These are phyloP conservation scores for Pseudomugil gertrudae DNA, from an alignment of 2,797 vertebrate species.

Conservation along the genomic window DNA sequence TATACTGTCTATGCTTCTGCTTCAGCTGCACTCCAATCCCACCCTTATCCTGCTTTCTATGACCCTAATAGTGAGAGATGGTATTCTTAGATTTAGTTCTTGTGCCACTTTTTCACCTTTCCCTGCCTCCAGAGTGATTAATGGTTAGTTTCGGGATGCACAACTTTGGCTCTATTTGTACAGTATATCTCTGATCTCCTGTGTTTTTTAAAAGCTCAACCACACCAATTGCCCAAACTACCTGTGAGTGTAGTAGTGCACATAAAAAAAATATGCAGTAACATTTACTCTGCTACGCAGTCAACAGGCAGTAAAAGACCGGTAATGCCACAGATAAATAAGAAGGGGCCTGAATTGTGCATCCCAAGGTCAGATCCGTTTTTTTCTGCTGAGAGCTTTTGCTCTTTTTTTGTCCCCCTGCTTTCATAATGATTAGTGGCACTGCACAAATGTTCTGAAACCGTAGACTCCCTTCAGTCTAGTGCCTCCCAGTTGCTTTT, in stretches of 20 bases:
- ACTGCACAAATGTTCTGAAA: conserved; percentile 68
- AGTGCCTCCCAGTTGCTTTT: conserved; percentile 76
- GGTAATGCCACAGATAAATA: conserved; percentile 69
- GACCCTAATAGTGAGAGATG: conserved; percentile 67
- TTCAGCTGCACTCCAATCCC: conserved; percentile 49
- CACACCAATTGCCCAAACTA: conserved; percentile 37
- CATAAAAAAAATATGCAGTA: conserved; percentile 53
- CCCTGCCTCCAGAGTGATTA: conserved; percentile 30
- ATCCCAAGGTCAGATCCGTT: conserved; percentile 78
- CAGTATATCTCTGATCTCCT: conserved; percentile 34
- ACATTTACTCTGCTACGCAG: conserved; percentile 54
- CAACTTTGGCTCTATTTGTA: conserved; percentile 65
- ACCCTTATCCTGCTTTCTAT: conserved; percentile 48
- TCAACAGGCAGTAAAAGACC: conserved; percentile 68
- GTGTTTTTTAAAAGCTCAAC: conserved; percentile 45
- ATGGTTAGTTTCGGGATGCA: conserved; percentile 73
- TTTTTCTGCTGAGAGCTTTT: conserved; percentile 74
- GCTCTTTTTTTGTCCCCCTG: conserved; percentile 70
- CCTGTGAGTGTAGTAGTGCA: conserved; percentile 41
- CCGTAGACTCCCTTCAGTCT: conserved; percentile 63
- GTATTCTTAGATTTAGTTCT: conserved; percentile 71
- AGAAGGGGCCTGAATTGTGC: conserved; percentile 77
- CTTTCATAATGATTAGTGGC: conserved; percentile 77
- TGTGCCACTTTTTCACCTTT: conserved; percentile 60
- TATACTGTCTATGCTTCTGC: conserved; percentile 47